Conservation (phyloP, 1,140 invertebrate genomes). For the Bombus sibiricus region DNA sequence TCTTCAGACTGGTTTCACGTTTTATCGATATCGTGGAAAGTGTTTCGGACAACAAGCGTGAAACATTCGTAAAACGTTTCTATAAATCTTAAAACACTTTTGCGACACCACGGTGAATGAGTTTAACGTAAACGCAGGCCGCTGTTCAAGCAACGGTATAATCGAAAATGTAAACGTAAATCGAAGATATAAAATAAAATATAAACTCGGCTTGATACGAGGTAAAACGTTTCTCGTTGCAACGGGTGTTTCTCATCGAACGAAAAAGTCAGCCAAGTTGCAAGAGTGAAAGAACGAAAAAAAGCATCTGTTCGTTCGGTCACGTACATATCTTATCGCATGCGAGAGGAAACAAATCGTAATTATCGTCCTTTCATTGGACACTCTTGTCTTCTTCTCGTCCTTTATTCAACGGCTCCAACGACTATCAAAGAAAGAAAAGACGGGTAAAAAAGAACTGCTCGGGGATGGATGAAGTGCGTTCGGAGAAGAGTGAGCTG, state of each 20-base stretch:
- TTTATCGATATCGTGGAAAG: neutral
- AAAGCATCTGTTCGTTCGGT: neutral
- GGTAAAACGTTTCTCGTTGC: neutral
- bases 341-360: slow-evolving; percentile 9
- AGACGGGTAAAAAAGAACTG: neutral
- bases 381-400: neutral
- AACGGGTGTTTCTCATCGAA: neutral
- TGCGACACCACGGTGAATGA: neutral
- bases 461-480: neutral
- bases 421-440: neutral
- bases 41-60: too few species aligned
- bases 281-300: neutral
- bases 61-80: too few species aligned
- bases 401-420: neutral
- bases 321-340: neutral
- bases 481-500: neutral
- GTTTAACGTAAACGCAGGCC: neutral
- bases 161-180: too few species aligned
- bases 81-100: neutral
- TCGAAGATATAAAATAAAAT: neutral
- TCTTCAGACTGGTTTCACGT: neutral
- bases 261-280: neutral
- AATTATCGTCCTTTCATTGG: slow-evolving; percentile 36
- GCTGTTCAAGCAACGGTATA: neutral
- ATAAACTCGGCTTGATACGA: neutral